Percentiles rank a stretch among this genome's conserved stretches.
Conservation (phyloP, 2,113 vertebrate species). For the Tonatia bakeri region DNA sequence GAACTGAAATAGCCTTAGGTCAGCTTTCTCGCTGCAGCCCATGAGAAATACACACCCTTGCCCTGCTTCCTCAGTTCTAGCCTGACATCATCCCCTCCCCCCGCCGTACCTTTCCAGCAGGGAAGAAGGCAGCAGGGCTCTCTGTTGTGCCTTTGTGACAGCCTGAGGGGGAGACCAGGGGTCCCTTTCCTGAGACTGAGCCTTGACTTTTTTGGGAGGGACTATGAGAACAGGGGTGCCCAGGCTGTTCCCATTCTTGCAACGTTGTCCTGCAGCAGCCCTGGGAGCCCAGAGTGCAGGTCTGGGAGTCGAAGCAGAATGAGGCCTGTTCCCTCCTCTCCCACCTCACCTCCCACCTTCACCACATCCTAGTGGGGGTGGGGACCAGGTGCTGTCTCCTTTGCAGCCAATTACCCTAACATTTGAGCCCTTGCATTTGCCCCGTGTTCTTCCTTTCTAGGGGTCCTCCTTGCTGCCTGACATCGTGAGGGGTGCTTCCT, state of each 20-base stretch:
- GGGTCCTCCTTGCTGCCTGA: not conserved
- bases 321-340: not conserved
- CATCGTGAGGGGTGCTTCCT: rapidly evolving
- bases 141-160: not conserved
- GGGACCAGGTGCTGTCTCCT: not conserved
- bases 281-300: not conserved
- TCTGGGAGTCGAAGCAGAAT: not conserved
- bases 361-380: not conserved
- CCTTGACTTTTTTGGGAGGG: not conserved
- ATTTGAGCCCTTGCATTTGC: not conserved
- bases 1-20: not conserved
- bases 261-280: too few relatives aligned
- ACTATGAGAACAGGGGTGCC: rapidly evolving
- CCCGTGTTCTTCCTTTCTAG: not conserved
- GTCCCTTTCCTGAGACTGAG: not conserved
- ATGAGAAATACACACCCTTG: not conserved
- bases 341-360: rapidly evolving
- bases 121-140: not conserved
- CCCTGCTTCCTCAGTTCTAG: not conserved
- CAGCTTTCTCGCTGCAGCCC: not conserved
- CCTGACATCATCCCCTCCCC: too few relatives aligned
- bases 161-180: not conserved
- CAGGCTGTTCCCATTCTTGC: not conserved
- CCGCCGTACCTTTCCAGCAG: not conserved
- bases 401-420: not conserved